Conservation (phyloP, 2,888 invertebrate genomes). For the Rhorus exstirpatorius region DNA sequence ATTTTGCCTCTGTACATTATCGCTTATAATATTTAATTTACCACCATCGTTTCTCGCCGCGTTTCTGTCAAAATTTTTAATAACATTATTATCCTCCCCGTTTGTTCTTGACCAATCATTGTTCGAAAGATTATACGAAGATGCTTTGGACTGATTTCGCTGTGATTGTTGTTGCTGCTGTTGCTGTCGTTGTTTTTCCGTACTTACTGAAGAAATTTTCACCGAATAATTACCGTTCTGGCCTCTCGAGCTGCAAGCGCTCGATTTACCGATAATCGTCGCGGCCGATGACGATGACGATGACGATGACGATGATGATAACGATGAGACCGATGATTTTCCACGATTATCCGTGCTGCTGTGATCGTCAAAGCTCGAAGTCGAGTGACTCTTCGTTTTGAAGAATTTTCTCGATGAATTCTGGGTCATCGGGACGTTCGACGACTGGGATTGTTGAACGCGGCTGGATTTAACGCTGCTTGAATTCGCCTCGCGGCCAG, state of each 20-base stretch:
- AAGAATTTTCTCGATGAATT: conserved; percentile 77
- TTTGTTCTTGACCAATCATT: conserved; percentile 54
- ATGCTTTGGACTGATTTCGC: conserved; percentile 35
- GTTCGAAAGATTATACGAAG: neutral
- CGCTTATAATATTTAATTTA: conserved; percentile 42
- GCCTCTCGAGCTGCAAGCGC: conserved; percentile 26
- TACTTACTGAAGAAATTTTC: conserved; percentile 74
- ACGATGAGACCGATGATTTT: neutral
- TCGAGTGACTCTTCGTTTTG: conserved; percentile 79
- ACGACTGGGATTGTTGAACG: neutral
- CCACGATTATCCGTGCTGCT: neutral
- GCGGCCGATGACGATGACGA: neutral
- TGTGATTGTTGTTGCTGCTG: conserved; percentile 33
- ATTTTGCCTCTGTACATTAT: conserved; percentile 57
- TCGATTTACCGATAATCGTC: conserved; percentile 1
- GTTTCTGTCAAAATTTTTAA: conserved; percentile 73
- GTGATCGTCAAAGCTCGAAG: conserved; percentile 72
- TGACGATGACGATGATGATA: no score
- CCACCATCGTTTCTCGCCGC: conserved; percentile 68
- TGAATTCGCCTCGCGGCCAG: neutral
- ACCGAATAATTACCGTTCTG: conserved; percentile 49
- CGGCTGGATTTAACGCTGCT: neutral
- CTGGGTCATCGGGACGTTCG: neutral
- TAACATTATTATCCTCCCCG: conserved; percentile 58
- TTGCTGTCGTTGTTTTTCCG: conserved; percentile 45